phyloP scores from a whole-genome alignment of 2,888 invertebrate species.

The Mylabris sibirica region DNA sequence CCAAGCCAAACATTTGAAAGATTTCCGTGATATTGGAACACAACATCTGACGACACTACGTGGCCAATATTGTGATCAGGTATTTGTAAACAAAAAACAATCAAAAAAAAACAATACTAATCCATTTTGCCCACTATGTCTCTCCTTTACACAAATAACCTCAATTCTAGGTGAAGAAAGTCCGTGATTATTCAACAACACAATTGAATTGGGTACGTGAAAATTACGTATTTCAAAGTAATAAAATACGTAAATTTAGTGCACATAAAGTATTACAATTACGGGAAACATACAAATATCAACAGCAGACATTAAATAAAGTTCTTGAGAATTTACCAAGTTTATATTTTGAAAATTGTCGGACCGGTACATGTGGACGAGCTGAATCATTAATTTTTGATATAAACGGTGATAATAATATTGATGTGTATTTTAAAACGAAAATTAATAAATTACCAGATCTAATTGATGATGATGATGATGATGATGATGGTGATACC shows the following conservation, averaged over 20 bases:
- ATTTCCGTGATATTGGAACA: constrained; percentile 91
- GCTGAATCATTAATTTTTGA: constrained; percentile 80
- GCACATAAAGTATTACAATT: constrained; percentile 88
- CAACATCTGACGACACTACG: constrained; percentile 84
- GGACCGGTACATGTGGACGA: constrained; percentile 80
- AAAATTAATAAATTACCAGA: constrained; percentile 70
- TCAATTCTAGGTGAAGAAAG: constrained; percentile 80
- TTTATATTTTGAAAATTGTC: constrained; percentile 91
- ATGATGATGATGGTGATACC: neutral
- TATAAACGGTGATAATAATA: constrained; percentile 68
- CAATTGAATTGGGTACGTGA: constrained; percentile 94
- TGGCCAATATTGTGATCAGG: constrained; percentile 94
- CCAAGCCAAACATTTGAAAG: constrained; percentile 85
- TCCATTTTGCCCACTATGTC: neutral
- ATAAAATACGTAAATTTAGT: constrained; percentile 94
- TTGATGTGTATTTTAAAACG: constrained; percentile 74
- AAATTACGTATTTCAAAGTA: constrained; percentile 94
- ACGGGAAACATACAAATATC: constrained; percentile 93
- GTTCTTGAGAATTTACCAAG: constrained; percentile 91
- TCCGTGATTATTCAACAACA: constrained; percentile 89
- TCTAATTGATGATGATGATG: constrained; percentile 43
- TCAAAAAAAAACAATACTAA: constrained; percentile 22
- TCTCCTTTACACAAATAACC: constrained; percentile 32
- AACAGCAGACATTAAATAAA: constrained; percentile 93
- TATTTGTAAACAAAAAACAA: constrained; percentile 53